Base-by-base conservation (phyloP, 2,888 invertebrate genomes). In the Omphaloscelis lunosa region DNA sequence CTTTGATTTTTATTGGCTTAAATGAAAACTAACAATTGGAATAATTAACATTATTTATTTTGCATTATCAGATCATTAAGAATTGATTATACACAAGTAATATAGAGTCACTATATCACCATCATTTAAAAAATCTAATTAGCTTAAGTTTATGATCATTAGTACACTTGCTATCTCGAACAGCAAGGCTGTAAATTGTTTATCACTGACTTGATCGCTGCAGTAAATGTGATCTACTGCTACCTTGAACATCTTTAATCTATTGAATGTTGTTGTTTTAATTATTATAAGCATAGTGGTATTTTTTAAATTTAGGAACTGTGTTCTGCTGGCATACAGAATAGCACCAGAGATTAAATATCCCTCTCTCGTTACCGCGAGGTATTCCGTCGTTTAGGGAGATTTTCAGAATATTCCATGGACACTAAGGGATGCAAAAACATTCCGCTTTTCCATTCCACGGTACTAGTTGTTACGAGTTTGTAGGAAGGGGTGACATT, bases 1-100 rank as follows among this genome's bases (percentile, higher is more conserved):
- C 88, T 88, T 88, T 88, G 77, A 87, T 84, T 88, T 84, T 85
- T 84, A 87, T 93, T 92, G 90, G 89, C 92, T 92, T 94, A 93
- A 94, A 92, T 83, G 88, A 89, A 75, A 93, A 95, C 95, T 95
- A 95, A 95, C 94, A 89, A 91, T 89, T 89, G 90, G 89, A 92
- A 86, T 91, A 93, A 94, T 81, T 84, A 88, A 83, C 82, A 88
- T 86, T 90, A 90, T 91, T 93, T 93, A 90, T 92, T 93, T 94
- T 92, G 92, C 93, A 93, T 91, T 84, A 90, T 91, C 90, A 85
- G 86, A 88, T 88, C 92, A 93, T 93, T 85, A 86, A 87, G 91
- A 90, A 89, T 88, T 89, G 89, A 82, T 61, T 61, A 74, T 72
- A 41, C 58, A 89, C 88, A 89, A 90, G 86, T 91, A 91, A 85